Conservation (phyloP, 2,113 vertebrate species). For the Siphamia tubifer region DNA sequence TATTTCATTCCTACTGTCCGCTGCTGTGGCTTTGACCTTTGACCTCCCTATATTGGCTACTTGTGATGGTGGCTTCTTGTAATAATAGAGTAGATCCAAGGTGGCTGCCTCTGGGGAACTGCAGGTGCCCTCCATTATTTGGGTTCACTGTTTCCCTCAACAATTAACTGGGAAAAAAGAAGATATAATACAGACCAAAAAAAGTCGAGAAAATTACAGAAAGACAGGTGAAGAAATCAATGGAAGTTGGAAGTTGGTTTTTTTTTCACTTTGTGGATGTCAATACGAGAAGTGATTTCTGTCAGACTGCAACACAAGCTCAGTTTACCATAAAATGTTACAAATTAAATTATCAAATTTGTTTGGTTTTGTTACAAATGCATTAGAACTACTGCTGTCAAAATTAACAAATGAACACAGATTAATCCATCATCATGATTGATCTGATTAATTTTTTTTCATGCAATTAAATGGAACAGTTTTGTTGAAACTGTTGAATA, state of each 20-base stretch:
- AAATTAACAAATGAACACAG: too few relatives aligned
- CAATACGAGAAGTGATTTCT: not conserved
- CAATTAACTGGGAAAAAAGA: constrained; percentile 2
- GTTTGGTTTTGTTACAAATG: too few relatives aligned
- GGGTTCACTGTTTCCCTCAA: not conserved
- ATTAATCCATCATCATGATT: too few relatives aligned
- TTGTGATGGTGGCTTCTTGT: not conserved
- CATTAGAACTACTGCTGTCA: too few relatives aligned
- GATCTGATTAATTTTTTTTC: too few relatives aligned
- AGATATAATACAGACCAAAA: too few relatives aligned
- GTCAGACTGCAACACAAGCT: too few relatives aligned
- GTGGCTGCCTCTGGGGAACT: not conserved
- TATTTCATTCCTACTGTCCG: not conserved
- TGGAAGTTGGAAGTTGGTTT: not conserved
- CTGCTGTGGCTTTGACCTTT: not conserved
- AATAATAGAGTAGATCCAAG: not conserved
- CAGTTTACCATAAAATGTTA: too few relatives aligned
- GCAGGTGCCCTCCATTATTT: not conserved
- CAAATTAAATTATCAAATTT: too few relatives aligned
- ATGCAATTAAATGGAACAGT: too few relatives aligned
- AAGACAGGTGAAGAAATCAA: not conserved
- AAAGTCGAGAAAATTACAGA: not conserved
- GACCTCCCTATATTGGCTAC: not conserved
- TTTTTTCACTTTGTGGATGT: not conserved
- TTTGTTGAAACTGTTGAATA: too few relatives aligned